phyloP scores from a whole-genome alignment of 2,888 invertebrate genomes.

The Eupeodes latifasciatus region DNA sequence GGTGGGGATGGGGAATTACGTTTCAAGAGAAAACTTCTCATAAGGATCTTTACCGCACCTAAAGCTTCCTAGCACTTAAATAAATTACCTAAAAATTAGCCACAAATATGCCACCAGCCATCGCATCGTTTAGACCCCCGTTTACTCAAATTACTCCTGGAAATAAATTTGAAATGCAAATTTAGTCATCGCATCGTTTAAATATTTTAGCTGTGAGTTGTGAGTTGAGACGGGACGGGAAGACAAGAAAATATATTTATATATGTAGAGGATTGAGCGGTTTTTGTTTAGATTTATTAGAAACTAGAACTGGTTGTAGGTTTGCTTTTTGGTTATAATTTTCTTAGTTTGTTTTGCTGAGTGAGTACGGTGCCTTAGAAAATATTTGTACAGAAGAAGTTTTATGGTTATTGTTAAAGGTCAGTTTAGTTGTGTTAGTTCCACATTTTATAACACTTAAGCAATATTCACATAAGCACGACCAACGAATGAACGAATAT shows the following conservation, averaged over 20 bases:
- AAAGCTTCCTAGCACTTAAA: slow-evolving; percentile 24
- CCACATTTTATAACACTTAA: too few species aligned
- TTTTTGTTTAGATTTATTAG: neutral
- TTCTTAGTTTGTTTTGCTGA: neutral
- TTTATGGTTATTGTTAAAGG: too few species aligned
- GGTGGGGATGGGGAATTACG: neutral
- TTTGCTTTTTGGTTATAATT: neutral
- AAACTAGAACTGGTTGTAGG: neutral
- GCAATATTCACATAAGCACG: too few species aligned
- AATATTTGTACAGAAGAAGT: too few species aligned
- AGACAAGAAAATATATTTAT: too few species aligned
- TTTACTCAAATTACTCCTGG: slow-evolving; percentile 38
- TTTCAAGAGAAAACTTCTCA: slow-evolving; percentile 9
- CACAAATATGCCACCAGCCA: slow-evolving; percentile 46
- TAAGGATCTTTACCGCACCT: neutral
- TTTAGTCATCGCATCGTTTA: slow-evolving; percentile 19
- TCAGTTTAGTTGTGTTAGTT: too few species aligned
- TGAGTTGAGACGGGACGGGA: too few species aligned
- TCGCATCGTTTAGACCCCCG: slow-evolving; percentile 11
- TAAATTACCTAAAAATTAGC: slow-evolving; percentile 48
- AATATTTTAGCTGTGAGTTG: neutral
- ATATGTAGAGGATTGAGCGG: neutral
- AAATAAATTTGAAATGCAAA: slow-evolving; percentile 41
- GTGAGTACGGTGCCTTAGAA: too few species aligned
- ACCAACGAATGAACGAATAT: too few species aligned